These are phyloP conservation scores for Syrista parreyssii DNA, from an alignment of 2,888 invertebrate genomes.

Conservation along the genomic window DNA sequence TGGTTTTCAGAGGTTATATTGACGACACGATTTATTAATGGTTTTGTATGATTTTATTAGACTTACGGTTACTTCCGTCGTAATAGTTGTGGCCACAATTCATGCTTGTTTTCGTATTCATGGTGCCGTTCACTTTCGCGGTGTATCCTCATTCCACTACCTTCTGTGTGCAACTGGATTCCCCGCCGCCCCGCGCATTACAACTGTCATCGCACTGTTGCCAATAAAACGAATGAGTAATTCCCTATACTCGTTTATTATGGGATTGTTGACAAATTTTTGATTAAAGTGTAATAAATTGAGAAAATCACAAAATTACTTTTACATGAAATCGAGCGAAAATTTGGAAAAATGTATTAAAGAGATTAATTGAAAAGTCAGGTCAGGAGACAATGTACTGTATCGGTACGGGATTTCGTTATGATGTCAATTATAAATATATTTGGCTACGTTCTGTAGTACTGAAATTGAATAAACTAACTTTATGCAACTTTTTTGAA, in stretches of 20 bases:
- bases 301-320: background rate
- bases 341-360: background rate
- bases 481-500: too few species aligned
- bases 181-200: conserved; percentile 7
- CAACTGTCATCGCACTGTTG: conserved; percentile 26
- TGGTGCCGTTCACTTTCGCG: conserved; percentile 49
- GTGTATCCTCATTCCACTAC: conserved; percentile 53
- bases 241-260: background rate
- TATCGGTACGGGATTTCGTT: background rate
- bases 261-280: background rate
- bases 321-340: background rate
- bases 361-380: background rate
- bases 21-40: background rate
- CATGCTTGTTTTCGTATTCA: conserved; percentile 51
- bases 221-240: conserved; percentile 5
- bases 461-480: too few species aligned
- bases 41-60: background rate
- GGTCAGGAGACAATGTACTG: background rate
- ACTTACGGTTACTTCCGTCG: conserved; percentile 46
- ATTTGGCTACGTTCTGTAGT: too few species aligned
- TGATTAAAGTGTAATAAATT: background rate
- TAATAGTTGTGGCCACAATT: conserved; percentile 48
- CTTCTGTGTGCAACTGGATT: conserved; percentile 53
- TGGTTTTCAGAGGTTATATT: background rate
- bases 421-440: too few species aligned